Base-by-base conservation (phyloP, 1,140 invertebrate species). In the Cyclargus thomasi region DNA sequence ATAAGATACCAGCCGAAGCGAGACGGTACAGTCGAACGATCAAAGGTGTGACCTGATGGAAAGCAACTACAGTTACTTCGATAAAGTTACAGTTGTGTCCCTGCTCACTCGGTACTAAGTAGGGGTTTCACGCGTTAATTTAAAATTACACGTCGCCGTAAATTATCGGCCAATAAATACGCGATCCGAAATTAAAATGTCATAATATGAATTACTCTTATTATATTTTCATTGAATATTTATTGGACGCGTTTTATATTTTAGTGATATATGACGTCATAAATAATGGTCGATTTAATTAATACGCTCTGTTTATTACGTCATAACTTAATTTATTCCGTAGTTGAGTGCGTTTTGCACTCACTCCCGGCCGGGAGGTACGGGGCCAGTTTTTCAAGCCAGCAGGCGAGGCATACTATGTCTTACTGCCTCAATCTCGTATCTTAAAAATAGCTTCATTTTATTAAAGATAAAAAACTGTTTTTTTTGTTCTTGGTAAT, bases 181-280 rank as follows among this genome's bases (percentile, higher is more conserved):
- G 53, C 22, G 53, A 47, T 64, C 64, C 63, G 67, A 73, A 73
- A 73, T 73, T 70, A 73, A 73, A 73, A 73, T 62, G 71, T 73
- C 69, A 73, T 65, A 73, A 47, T 64, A 67, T 66, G 68, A 71
- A 73, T 73, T 68, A 70, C 57, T 67, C 68, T 73, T 70, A 73
- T 73, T 70, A 73, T 73, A 66, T 67, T 73, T 64, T 73, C 71
- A 70, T 73, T 73, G 66, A 68, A 65, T 73, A 73, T 73, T 73
- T 73, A 73, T 70, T 67, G 64, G 71, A 59, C 59, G 68, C 39
- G 63, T 62, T 36, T 67, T 73, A 67, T 70, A 70, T 70, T 70
- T 70, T 73, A 63, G 67, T 73, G 72, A 73, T 70, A 73, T 70
- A 73, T 59, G 62, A 64, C 23, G 62, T 68, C 36, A 66, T 73